A percentile compares a stretch with the other conserved stretches of the same genome.
These are phyloP conservation scores for Pangasius mekongensis DNA, from an alignment of 2,797 vertebrate genomes.

Conservation along the genomic window DNA sequence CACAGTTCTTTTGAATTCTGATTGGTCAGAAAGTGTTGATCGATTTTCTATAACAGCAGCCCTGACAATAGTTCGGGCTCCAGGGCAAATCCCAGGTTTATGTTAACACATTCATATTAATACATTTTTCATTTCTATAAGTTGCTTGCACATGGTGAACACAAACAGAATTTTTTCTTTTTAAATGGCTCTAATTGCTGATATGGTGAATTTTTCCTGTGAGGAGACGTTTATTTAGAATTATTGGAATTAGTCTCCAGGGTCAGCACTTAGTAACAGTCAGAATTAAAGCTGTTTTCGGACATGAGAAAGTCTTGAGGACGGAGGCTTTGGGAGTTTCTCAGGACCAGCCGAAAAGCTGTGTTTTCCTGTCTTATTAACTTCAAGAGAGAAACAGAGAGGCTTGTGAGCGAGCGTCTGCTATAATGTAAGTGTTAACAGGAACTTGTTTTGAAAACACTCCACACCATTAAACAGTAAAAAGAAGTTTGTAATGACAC, in stretches of 20 bases:
- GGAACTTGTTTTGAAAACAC: background rate
- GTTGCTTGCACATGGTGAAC: background rate
- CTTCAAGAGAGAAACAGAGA: background rate
- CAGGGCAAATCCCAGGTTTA: too few relatives aligned
- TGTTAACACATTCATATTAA: too few relatives aligned
- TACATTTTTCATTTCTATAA: too few relatives aligned
- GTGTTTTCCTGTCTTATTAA: background rate
- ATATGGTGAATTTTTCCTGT: too few relatives aligned
- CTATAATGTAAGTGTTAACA: background rate
- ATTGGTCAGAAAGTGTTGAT: background rate
- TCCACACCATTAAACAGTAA: background rate
- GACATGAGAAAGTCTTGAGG: background rate
- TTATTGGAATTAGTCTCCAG: background rate
- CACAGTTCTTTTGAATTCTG: background rate
- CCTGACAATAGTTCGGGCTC: background rate
- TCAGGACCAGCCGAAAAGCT: background rate
- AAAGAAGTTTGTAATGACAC: background rate
- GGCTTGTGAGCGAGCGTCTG: background rate
- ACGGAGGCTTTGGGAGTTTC: background rate
- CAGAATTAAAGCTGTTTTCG: background rate
- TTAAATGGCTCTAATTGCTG: too few relatives aligned
- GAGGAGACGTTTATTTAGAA: too few relatives aligned
- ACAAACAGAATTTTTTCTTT: background rate
- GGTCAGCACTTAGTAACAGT: background rate
- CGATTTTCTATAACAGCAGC: background rate